Evolutionary conservation across 2,888 invertebrate species (phyloP), one percentile per base, ranked within the genome.

Genomic region (Habroteleia sp.): DNA sequence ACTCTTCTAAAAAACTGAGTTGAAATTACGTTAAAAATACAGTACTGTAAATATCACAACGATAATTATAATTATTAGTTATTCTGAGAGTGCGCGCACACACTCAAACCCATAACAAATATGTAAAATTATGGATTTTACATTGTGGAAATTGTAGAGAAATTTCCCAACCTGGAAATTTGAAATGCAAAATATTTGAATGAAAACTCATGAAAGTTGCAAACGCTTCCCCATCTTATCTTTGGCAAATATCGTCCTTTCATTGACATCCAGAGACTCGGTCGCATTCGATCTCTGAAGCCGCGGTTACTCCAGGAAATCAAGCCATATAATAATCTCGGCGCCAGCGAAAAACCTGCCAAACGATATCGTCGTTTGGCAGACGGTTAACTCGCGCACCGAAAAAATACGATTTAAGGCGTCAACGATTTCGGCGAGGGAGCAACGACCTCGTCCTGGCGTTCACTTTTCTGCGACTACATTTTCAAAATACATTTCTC

Each of bases 321-420:
- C 44, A 25, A 33, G 44, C 58, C 27, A 8, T 33, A 16, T 31
- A 63, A 63, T 42, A 41, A 42, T 63, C 14, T 8, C 16, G 50
- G 63, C 63, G 52, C 52, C 42, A 13, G 16, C 31, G 20, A 17
- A 11, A 8, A 16, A 52, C 31, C 41, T 72, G 50, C 72, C 72
- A 65, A 65, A 50, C 33, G 50, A 56, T 58, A 72, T 50, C 35
- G 41, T 27, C 7, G 17, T 35, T 52, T 46, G 46, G 20, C 44
- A 69, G 56, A 16, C 48, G 27, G 60, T 33, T 14, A 31, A 41
- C 20, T 11, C 29, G 29, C 23, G 27, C n/a, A n/a, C n/a, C 31
- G 29, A 42, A 39, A 35, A 78, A 76, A 62, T 63, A 17, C 62
- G 63, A 74, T 76, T 76, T 78, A 76, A 50, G 76, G 13, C 50